Percentiles rank a stretch among this genome's conserved stretches.
Conservation (phyloP, 1,140 invertebrate genomes). For the Aphaenogaster ashmeadi region DNA sequence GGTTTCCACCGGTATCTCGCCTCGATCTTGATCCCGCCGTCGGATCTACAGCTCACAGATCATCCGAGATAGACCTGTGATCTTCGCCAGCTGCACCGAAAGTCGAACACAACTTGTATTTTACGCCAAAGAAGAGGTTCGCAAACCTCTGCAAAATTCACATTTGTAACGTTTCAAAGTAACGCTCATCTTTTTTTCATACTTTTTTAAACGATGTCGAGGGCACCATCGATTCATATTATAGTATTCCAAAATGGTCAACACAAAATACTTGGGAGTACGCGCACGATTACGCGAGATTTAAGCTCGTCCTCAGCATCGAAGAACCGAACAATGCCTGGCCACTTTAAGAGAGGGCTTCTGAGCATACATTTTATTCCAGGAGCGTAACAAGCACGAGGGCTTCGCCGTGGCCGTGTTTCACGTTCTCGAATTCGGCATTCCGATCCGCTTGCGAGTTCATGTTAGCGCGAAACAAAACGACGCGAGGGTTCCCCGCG, state of each 20-base stretch:
- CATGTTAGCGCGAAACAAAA: constrained; percentile 35
- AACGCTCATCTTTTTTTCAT: not conserved
- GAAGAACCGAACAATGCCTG: constrained; percentile 72
- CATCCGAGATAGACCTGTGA: constrained; percentile 74
- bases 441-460: constrained; percentile 58
- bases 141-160: constrained; percentile 21
- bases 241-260: constrained; percentile 8
- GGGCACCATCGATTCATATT: not conserved
- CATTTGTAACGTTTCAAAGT: constrained; percentile 12
- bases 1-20: constrained; percentile 76
- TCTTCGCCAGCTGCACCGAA: constrained; percentile 68
- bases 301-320: constrained; percentile 73
- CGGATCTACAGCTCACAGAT: constrained; percentile 72
- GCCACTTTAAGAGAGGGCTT: constrained; percentile 65
- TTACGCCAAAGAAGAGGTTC: constrained; percentile 14
- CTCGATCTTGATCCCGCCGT: constrained; percentile 75
- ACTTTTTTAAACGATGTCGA: not conserved
- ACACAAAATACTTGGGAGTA: constrained; percentile 50
- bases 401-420: constrained; percentile 22
- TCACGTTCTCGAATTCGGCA: constrained; percentile 67
- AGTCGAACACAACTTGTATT: constrained; percentile 54
- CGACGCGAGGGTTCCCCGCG: not conserved
- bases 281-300: constrained; percentile 75
- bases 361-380: constrained; percentile 70
- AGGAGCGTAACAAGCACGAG: constrained; percentile 70